Percentiles rank a stretch among this genome's conserved stretches.
Evolutionary conservation across 2,113 vertebrate genomes (phyloP).

Genomic region (Rhegmatorhina hoffmannsi): DNA sequence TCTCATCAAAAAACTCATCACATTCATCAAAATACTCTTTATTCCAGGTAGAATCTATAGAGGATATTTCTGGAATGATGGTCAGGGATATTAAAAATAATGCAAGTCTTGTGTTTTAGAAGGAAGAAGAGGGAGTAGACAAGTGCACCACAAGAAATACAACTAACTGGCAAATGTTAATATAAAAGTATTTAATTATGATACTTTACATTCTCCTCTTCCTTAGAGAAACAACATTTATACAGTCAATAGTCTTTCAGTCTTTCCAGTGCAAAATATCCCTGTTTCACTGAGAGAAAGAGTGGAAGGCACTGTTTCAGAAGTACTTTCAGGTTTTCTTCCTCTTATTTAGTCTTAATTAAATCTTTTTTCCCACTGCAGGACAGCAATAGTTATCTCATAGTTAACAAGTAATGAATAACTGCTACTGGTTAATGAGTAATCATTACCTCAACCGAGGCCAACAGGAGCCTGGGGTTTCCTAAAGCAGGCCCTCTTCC

Average conservation of each 20-base stretch:
- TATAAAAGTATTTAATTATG: background rate
- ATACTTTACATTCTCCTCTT: background rate
- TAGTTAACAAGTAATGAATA: constrained; percentile 62
- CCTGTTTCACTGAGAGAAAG: background rate
- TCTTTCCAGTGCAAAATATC: background rate
- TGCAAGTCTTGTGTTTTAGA: background rate
- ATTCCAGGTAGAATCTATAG: background rate
- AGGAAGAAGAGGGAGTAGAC: background rate
- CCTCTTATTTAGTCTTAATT: constrained; percentile 40
- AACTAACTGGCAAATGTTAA: background rate
- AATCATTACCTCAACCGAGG: constrained; percentile 50
- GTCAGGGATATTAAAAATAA: background rate
- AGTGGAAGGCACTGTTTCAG: background rate
- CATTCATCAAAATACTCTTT: background rate
- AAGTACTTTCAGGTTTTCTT: constrained; percentile 10
- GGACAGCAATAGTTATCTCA: constrained; percentile 39
- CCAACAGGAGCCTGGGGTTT: constrained; percentile 25
- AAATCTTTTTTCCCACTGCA: constrained; percentile 42
- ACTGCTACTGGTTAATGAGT: constrained; percentile 62
- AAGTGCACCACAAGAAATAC: background rate
- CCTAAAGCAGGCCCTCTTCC: background rate
- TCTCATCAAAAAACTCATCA: background rate
- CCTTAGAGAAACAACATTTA: background rate
- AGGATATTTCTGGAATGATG: background rate
- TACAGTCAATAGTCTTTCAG: background rate